Evolutionary conservation across 1,140 invertebrate species (phyloP), one percentile per base, ranked within the genome.

Genomic region (Papilio xuthus): DNA sequence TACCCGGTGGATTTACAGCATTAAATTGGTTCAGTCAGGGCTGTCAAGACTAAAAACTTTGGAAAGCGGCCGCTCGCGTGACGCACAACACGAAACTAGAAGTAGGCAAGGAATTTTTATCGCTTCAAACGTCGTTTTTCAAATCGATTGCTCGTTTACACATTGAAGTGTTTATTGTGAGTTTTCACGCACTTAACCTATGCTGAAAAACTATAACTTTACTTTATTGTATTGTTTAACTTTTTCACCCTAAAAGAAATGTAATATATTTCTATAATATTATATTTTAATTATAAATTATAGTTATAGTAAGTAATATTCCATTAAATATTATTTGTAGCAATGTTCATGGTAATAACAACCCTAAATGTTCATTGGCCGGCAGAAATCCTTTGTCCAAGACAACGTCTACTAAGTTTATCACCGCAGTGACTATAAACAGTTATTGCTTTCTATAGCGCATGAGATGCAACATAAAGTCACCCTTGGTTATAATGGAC

Each of bases 1-100:
- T 91, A 88, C 92, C 92, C 92, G 83, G 84, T 90, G 92, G 92
- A 93, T 93, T 93, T 93, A 91, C 90, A 92, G 86, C 87, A 90
- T 92, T 91, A 93, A 92, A 92, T 92, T 93, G 91, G 85, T 89
- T 88, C 85, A 84, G 83, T 78, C 86, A 93, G 92, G 90, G 92
- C 83, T 93, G 90, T 79, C 90, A 88, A 84, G 81, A 84, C 60
- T 82, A 79, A 80, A 82, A 89, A 89, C 72, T 89, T 89, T 87
- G 12, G 84, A 87, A 83, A 84, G 73, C 81, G 80, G 81, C 78
- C 80, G 81, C 83, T 88, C 81, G 84, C 83, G 88, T 86, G 84
- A 83, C 83, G 80, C 81, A 76, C 70, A 70, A 60, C 83, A 82
- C 81, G 79, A 83, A 85, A 86, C 78, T 82, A 83, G 79, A 71